Evolutionary conservation across 2,113 vertebrate species (phyloP), one percentile per base, ranked within the genome.

Genomic region (Dasyurus viverrinus): DNA sequence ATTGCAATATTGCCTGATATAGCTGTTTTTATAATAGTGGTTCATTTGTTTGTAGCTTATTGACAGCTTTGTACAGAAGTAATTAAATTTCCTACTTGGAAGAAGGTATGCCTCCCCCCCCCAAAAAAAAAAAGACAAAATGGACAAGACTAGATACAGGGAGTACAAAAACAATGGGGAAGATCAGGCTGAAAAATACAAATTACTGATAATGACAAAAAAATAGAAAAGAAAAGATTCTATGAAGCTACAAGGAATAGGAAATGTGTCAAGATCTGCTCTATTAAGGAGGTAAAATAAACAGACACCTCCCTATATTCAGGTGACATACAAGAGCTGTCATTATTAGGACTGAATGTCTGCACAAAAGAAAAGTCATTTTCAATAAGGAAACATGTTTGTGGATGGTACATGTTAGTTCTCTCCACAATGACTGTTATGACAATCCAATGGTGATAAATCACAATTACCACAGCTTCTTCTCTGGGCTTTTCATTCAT

Each of bases 1-100:
- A 92, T 94, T 93, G 96, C 94, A 92, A 92, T 95, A 94, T 90
- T 95, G 89, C 92, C 96, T 91, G 53, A 96, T 97, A 93, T 84
- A 97, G 54, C 57, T 97, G 89, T 92, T 97, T 96, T 97, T 68
- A 27, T 91, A 95, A 89, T 89, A 90, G 96, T 24, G 57, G 96
- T 94, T 97, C 76, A 95, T 54, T 94, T 94, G 95, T 90, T 8
- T 93, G 92, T 10, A 96, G 52, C 68, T 96, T 98, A 97, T 60
- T 92, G 93, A 60, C 93, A 97, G 91, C 68, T 16, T 94, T 93
- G 93, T 94, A 55, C 68, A 19, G 89, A 54, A 30, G 92, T 95
- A 96, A 95, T 94, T 95, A 95, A 68, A 95, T 96, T 91, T 95
- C 46, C 48, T 68, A 93, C 94, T 55, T 89, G 46, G 25, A 52